These are phyloP conservation scores for Noctua pronuba DNA, from an alignment of 2,888 invertebrate species.

Conservation along the genomic window DNA sequence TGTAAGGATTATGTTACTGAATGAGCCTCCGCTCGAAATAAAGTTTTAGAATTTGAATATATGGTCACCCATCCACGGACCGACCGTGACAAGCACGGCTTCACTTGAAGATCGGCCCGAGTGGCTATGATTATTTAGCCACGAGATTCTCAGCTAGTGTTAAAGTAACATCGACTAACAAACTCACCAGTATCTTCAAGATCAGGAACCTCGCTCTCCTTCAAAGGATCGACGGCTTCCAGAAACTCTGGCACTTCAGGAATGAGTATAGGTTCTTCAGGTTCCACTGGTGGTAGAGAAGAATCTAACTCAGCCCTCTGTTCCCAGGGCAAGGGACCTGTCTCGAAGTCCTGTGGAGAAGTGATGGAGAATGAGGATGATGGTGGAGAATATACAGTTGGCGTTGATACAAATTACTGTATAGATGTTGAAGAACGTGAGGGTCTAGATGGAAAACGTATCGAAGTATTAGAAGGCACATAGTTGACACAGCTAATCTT, in stretches of 20 bases:
- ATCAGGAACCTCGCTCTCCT: constrained; percentile 85
- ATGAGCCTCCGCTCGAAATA: too few relatives aligned
- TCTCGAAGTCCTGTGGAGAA: constrained; percentile 80
- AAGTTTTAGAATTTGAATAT: too few relatives aligned
- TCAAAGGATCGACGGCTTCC: constrained; percentile 83
- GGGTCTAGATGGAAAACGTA: background rate
- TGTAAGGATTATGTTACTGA: too few relatives aligned
- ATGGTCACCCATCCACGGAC: too few relatives aligned
- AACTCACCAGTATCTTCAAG: constrained; percentile 83
- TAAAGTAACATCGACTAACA: background rate
- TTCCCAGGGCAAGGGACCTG: constrained; percentile 86
- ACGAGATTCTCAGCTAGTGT: background rate
- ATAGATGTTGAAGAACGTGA: background rate
- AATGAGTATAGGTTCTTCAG: constrained; percentile 83
- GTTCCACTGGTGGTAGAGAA: constrained; percentile 75
- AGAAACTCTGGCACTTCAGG: constrained; percentile 84
- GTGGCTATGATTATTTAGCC: too few relatives aligned
- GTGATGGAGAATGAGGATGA: constrained; percentile 28
- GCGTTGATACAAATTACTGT: constrained; percentile 2
- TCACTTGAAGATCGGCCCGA: too few relatives aligned
- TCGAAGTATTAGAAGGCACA: background rate
- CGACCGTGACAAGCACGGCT: too few relatives aligned
- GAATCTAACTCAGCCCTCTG: constrained; percentile 77
- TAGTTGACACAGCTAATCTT: background rate
- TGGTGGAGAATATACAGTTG: constrained; percentile 58